Conservation (phyloP, 1,140 invertebrate species). For the Wasmannia auropunctata region DNA sequence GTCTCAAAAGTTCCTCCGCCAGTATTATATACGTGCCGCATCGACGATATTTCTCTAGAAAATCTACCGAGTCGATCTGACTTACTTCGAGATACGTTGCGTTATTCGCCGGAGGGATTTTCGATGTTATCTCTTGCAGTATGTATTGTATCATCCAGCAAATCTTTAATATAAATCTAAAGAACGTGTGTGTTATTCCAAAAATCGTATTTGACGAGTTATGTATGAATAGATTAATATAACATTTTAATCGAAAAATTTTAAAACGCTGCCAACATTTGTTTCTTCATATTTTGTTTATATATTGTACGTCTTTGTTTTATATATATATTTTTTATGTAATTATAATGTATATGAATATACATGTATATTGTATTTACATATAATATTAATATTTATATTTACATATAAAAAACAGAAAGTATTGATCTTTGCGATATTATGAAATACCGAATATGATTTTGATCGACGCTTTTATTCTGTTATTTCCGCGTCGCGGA, state of each 20-base stretch:
- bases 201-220: not conserved
- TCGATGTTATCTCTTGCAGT: slow-evolving; percentile 13
- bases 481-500: not conserved
- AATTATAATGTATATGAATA: not conserved
- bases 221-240: not conserved
- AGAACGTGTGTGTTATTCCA: not conserved
- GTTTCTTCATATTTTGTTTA: not conserved
- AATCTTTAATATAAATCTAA: slow-evolving; percentile 21
- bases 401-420: not conserved
- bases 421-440: not conserved
- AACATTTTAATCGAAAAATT: not conserved
- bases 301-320: not conserved
- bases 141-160: not conserved
- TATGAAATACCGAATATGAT: slow-evolving; percentile 5
- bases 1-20: slow-evolving; percentile 27
- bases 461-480: not conserved
- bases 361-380: not conserved
- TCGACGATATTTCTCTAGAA: slow-evolving; percentile 31
- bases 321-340: not conserved
- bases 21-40: slow-evolving; percentile 28
- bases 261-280: not conserved
- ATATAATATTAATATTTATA: not conserved
- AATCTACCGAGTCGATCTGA: slow-evolving; percentile 33
- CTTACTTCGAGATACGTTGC: slow-evolving; percentile 10
- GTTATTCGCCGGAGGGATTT: slow-evolving; percentile 13